phyloP scores from a whole-genome alignment of 2,113 vertebrate genomes.

The Rattus rattus region DNA sequence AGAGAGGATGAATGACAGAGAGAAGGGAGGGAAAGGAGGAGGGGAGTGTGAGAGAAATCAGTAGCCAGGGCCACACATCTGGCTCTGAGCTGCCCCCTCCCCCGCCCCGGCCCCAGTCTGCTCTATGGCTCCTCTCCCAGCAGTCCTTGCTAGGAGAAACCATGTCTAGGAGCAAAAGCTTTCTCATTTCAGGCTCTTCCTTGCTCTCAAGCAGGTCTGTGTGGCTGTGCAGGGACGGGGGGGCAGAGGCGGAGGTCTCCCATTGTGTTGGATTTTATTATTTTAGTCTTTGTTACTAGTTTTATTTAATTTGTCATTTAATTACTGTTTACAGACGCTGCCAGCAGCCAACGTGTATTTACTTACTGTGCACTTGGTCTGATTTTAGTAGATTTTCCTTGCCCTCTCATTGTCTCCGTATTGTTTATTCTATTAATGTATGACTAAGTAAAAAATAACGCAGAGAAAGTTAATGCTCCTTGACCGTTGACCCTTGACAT shows the following conservation, averaged over 20 bases:
- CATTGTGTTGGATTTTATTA: constrained; percentile 58
- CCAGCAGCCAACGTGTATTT: constrained; percentile 68
- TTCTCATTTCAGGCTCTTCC: not conserved
- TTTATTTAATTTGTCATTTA: constrained; percentile 78
- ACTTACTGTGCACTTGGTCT: constrained; percentile 72
- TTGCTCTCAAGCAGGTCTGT: not conserved
- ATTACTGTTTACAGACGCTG: constrained; percentile 72
- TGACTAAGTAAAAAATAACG: constrained; percentile 56
- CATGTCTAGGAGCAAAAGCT: not conserved
- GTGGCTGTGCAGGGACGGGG: not conserved
- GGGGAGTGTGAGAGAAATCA: not conserved
- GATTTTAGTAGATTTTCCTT: constrained; percentile 56
- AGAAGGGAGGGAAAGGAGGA: not conserved
- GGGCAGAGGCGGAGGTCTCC: not conserved
- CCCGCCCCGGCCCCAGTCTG: not conserved
- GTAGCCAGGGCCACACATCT: not conserved
- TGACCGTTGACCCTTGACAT: constrained; percentile 29
- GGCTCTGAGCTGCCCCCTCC: not conserved
- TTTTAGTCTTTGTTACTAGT: constrained; percentile 67
- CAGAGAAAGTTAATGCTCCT: constrained; percentile 50
- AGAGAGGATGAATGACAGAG: not conserved
- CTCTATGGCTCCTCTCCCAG: not conserved
- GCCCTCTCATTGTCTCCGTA: constrained; percentile 32
- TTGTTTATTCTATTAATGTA: constrained; percentile 68
- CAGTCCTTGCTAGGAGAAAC: constrained; percentile 2